These are phyloP conservation scores for Cuniculus paca DNA, from an alignment of 2,797 vertebrate genomes.

Conservation along the genomic window DNA sequence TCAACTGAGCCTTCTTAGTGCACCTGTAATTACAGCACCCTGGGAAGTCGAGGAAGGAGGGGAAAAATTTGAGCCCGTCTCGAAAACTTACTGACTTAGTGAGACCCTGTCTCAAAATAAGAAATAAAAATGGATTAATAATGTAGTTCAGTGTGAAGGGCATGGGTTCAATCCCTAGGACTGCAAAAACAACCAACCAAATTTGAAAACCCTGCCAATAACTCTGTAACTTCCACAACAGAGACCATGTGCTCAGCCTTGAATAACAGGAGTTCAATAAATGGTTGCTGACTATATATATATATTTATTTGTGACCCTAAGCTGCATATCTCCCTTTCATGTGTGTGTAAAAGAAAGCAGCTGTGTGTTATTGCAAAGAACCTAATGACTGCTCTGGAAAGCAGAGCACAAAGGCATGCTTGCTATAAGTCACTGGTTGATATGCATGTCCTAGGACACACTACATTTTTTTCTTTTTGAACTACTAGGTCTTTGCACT, in stretches of 20 bases:
- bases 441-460: neutral
- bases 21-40: neutral
- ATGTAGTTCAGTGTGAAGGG: neutral
- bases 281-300: neutral
- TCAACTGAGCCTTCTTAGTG: neutral
- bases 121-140: neutral
- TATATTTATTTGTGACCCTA: neutral
- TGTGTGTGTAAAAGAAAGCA: slow-evolving; percentile 6
- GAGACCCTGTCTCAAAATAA: neutral
- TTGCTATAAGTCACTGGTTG: neutral
- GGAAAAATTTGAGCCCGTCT: neutral
- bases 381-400: neutral
- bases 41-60: neutral
- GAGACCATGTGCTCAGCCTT: neutral
- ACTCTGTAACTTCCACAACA: neutral
- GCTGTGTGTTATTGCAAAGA: neutral
- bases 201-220: neutral
- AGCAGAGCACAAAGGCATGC: neutral
- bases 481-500: neutral
- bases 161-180: neutral
- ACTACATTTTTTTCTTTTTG: neutral
- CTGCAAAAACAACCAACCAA: neutral
- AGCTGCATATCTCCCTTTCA: neutral
- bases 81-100: neutral
- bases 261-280: neutral